Evolutionary conservation across 2,888 invertebrate genomes (phyloP).

Genomic region (Eupithecia inturbata): DNA sequence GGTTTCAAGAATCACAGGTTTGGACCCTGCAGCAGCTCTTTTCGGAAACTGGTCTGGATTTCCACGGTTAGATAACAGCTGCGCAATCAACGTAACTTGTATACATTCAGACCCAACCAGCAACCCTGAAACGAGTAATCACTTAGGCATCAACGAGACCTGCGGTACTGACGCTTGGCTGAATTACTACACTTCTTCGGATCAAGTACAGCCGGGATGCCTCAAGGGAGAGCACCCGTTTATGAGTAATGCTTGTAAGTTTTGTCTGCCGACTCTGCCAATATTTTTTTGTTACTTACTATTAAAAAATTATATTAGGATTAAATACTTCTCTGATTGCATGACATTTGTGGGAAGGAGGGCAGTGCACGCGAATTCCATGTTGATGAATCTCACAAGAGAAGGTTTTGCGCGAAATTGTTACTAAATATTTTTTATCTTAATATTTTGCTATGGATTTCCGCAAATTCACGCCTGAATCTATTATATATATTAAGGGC

Average conservation of each 20-base stretch:
- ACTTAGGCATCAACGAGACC: neutral
- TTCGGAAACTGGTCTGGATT: slow-evolving; percentile 53
- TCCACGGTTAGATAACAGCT: slow-evolving; percentile 40
- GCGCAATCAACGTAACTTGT: slow-evolving; percentile 79
- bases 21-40: slow-evolving; percentile 78
- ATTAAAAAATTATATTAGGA: too few species aligned
- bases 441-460: too few species aligned
- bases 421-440: too few species aligned
- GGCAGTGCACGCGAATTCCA: too few species aligned
- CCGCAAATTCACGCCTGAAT: too few species aligned
- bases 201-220: slow-evolving; percentile 41
- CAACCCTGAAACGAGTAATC: slow-evolving; percentile 20
- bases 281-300: neutral
- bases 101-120: slow-evolving; percentile 83
- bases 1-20: slow-evolving; percentile 68
- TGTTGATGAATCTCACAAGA: too few species aligned
- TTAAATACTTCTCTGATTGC: too few species aligned
- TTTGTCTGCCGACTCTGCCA: neutral
- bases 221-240: neutral
- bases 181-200: slow-evolving; percentile 60
- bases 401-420: too few species aligned
- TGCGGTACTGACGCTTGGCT: slow-evolving; percentile 63
- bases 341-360: too few species aligned
- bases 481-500: too few species aligned
- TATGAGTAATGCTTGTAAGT: neutral